Conservation (phyloP, 2,113 vertebrate genomes). For the Passerina amoena region DNA sequence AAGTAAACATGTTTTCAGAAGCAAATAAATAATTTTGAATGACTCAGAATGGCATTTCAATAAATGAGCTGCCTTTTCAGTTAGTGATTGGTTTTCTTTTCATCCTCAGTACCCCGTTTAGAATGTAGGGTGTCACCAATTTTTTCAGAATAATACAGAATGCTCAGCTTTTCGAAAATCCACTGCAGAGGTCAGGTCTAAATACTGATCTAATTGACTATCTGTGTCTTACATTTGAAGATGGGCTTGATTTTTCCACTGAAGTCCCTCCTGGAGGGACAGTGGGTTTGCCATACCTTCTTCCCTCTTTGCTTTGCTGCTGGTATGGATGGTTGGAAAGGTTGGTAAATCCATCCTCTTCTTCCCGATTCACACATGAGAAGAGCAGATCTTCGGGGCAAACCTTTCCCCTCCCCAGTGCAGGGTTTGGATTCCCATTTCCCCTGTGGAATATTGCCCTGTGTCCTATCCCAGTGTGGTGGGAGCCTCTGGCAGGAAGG, state of each 20-base stretch:
- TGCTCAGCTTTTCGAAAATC: not conserved
- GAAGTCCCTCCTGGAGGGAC: not conserved
- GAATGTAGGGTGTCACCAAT: not conserved
- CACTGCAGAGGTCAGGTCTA: not conserved
- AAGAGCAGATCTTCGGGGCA: not conserved
- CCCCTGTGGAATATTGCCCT: not conserved
- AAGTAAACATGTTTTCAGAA: not conserved
- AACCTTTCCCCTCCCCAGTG: not conserved
- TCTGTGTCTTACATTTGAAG: not conserved
- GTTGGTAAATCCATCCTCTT: not conserved
- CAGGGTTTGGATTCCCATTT: fast-evolving
- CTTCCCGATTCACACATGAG: not conserved
- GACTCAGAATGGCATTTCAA: not conserved
- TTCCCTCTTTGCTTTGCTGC: not conserved
- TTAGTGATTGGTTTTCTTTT: not conserved
- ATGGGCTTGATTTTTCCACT: not conserved
- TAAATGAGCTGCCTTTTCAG: not conserved
- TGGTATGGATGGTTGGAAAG: not conserved
- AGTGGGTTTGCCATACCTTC: not conserved
- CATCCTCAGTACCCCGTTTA: not conserved
- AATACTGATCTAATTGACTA: not conserved
- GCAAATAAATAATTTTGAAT: not conserved
- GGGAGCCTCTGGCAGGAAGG: not conserved
- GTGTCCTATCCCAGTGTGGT: not conserved
- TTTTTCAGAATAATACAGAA: not conserved